Conservation (phyloP, 2,113 vertebrate species). For the Rhea americana region DNA sequence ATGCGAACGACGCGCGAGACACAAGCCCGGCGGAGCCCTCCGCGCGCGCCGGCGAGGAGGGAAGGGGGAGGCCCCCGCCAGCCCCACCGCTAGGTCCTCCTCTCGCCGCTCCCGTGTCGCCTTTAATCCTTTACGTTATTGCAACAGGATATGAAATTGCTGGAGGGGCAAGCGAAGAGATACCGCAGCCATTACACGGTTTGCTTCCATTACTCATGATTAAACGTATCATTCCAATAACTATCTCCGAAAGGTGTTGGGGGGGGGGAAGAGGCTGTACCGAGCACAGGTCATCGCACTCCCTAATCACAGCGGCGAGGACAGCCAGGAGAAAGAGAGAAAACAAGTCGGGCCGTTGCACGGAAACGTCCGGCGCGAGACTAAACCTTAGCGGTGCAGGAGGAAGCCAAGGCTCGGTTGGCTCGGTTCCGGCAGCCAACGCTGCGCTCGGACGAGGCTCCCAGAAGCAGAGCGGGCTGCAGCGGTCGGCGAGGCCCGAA, state of each 20-base stretch:
- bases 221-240: background rate
- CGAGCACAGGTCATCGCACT: rapidly evolving
- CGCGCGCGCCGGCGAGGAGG: background rate
- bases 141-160: constrained; percentile 36
- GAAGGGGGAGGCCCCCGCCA: rapidly evolving
- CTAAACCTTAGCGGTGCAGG: background rate
- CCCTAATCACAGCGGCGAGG: background rate
- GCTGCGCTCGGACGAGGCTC: background rate
- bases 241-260: background rate
- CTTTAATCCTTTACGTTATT: background rate
- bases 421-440: background rate
- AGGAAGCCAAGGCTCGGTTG: background rate
- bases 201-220: background rate
- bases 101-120: background rate
- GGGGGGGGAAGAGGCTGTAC: too few relatives aligned
- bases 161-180: background rate
- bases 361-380: background rate
- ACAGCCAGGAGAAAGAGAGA: background rate
- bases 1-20: too few relatives aligned
- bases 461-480: background rate
- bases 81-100: rapidly evolving
- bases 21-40: too few relatives aligned
- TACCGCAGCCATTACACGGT: background rate
- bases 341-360: rapidly evolving
- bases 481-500: background rate